Conservation (phyloP, 2,888 invertebrate genomes). For the Noctua fimbriata region DNA sequence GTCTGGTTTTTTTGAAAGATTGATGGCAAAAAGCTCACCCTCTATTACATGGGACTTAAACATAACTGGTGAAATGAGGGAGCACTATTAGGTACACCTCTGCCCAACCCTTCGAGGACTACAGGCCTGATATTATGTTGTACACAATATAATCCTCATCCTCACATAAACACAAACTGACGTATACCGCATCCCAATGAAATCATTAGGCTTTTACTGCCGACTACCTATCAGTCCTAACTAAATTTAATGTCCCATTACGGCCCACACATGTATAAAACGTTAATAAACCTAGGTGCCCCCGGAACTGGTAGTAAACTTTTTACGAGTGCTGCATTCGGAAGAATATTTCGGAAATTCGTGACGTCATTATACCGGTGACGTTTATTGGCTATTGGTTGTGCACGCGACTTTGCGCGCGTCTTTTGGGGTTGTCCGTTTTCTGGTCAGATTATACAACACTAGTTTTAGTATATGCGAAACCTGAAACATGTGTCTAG, state of each 20-base stretch:
- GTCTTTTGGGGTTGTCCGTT: neutral
- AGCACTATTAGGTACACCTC: neutral
- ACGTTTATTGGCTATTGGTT: constrained; percentile 74
- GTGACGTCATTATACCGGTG: constrained; percentile 80
- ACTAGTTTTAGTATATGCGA: too few species aligned
- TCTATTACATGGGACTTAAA: neutral
- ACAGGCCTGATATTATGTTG: neutral
- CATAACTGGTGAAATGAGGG: neutral
- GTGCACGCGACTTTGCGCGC: constrained; percentile 47
- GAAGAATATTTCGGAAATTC: constrained; percentile 86
- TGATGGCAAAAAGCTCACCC: neutral
- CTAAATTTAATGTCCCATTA: constrained; percentile 74
- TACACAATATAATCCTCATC: neutral
- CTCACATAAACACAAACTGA: constrained; percentile 13
- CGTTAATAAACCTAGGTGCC: constrained; percentile 82
- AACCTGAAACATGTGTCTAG: too few species aligned
- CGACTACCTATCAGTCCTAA: constrained; percentile 65
- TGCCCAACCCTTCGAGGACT: neutral
- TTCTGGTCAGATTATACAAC: too few species aligned
- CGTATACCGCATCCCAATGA: constrained; percentile 61
- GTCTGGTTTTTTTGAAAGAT: too few species aligned
- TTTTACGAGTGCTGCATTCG: constrained; percentile 87
- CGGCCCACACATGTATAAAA: constrained; percentile 70
- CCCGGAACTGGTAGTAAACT: constrained; percentile 81
- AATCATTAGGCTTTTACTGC: constrained; percentile 69